These are phyloP conservation scores for Stigmatopora argus DNA, from an alignment of 2,113 vertebrate genomes.

Conservation along the genomic window DNA sequence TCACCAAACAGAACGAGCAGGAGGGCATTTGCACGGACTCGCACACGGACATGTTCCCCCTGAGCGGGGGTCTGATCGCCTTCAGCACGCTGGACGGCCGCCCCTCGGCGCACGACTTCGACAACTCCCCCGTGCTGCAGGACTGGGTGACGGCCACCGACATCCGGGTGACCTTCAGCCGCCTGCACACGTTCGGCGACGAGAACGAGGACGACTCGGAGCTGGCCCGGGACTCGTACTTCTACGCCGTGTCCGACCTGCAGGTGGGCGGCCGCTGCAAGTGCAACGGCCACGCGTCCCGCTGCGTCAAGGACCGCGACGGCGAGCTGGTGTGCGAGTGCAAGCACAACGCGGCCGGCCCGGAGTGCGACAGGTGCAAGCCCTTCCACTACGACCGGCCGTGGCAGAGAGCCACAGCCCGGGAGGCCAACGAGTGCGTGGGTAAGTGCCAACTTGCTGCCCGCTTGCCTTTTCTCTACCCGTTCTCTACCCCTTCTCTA, in stretches of 20 bases:
- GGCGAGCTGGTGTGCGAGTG: slow-evolving; percentile 91
- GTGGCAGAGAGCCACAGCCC: slow-evolving; percentile 92
- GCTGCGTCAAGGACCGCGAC: slow-evolving; percentile 90
- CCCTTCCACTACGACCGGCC: slow-evolving; percentile 98
- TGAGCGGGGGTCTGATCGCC: slow-evolving; percentile 91
- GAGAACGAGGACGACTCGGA: slow-evolving; percentile 94
- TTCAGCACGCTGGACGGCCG: slow-evolving; percentile 98
- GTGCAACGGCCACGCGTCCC: slow-evolving; percentile 94
- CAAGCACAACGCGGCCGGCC: slow-evolving; percentile 92
- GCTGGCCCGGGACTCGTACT: slow-evolving; percentile 90
- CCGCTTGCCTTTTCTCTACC: neutral
- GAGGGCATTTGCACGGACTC: slow-evolving; percentile 97
- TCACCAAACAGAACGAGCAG: slow-evolving; percentile 98
- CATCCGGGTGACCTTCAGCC: slow-evolving; percentile 87
- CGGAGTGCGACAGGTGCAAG: slow-evolving; percentile 97
- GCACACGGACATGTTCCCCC: slow-evolving; percentile 90
- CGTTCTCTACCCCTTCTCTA: neutral
- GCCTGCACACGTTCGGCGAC: slow-evolving; percentile 89
- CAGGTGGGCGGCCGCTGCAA: slow-evolving; percentile 98
- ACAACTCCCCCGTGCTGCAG: slow-evolving; percentile 96
- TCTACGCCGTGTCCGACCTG: slow-evolving; percentile 92
- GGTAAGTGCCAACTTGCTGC: slow-evolving; percentile 76
- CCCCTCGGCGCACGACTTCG: slow-evolving; percentile 97
- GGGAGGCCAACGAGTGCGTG: slow-evolving; percentile 97
- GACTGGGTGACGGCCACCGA: slow-evolving; percentile 99